These are phyloP conservation scores for Phengaris alcon DNA, from an alignment of 2,888 invertebrate species.

Conservation along the genomic window DNA sequence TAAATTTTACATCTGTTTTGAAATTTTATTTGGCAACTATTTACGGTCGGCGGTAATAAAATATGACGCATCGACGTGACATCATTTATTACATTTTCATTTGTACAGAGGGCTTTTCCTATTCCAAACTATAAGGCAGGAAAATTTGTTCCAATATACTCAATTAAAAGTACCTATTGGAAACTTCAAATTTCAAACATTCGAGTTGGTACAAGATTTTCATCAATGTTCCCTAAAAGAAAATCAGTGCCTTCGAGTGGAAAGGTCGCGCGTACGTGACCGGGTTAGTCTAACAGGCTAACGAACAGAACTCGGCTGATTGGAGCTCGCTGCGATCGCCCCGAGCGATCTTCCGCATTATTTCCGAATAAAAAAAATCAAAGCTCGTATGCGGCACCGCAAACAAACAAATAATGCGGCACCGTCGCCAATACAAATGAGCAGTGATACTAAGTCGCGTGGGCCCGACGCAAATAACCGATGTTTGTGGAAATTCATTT, in stretches of 20 bases:
- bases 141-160: neutral
- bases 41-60: neutral
- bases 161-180: slow-evolving; percentile 10
- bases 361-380: slow-evolving; percentile 77
- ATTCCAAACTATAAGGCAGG: too few relatives aligned
- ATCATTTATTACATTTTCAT: neutral
- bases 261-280: slow-evolving; percentile 75
- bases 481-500: slow-evolving; percentile 74
- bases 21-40: slow-evolving; percentile 10
- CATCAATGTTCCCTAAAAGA: slow-evolving; percentile 48
- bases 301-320: slow-evolving; percentile 65
- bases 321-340: slow-evolving; percentile 65
- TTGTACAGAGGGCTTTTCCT: too few relatives aligned
- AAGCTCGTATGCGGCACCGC: slow-evolving; percentile 73
- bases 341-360: slow-evolving; percentile 69
- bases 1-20: slow-evolving; percentile 15
- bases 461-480: slow-evolving; percentile 71
- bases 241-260: slow-evolving; percentile 73
- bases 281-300: slow-evolving; percentile 68
- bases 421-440: slow-evolving; percentile 75
- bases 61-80: neutral
- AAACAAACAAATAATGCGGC: slow-evolving; percentile 77
- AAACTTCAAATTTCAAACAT: slow-evolving; percentile 5
- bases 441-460: slow-evolving; percentile 64
- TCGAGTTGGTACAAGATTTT: slow-evolving; percentile 11